Conservation (phyloP, 2,797 vertebrate species). For the Galago senegalensis region DNA sequence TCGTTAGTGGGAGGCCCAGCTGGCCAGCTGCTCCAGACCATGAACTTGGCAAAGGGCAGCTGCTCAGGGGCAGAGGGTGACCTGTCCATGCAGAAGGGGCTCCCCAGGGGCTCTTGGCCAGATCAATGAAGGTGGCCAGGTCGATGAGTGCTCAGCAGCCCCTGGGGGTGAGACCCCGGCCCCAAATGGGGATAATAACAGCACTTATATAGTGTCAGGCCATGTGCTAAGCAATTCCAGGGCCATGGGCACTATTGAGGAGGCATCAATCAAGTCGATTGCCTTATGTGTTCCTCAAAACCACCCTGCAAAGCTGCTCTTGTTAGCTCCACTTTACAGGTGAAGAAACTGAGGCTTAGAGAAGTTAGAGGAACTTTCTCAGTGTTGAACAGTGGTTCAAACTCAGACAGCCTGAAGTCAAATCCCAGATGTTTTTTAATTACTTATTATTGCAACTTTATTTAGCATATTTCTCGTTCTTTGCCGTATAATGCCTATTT, state of each 20-base stretch:
- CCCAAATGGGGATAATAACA: neutral
- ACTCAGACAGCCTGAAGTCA: neutral
- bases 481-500: constrained; percentile 12
- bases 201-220: neutral
- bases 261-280: neutral
- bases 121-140: constrained; percentile 71
- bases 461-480: neutral
- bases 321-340: neutral
- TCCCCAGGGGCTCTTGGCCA: constrained; percentile 54
- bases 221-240: neutral
- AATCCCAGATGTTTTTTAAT: neutral
- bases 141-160: constrained; percentile 69
- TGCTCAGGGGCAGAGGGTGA: constrained; percentile 59
- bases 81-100: neutral
- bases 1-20: constrained; percentile 80
- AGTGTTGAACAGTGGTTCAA: neutral
- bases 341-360: neutral
- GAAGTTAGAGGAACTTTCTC: neutral
- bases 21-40: constrained; percentile 72
- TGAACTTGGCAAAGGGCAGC: constrained; percentile 87
- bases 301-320: neutral
- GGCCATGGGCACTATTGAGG: accelerated
- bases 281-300: accelerated
- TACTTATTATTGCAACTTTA: neutral
- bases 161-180: constrained; percentile 54